Base-by-base conservation (phyloP, 2,113 vertebrate species). In the Cygnus buccinator region DNA sequence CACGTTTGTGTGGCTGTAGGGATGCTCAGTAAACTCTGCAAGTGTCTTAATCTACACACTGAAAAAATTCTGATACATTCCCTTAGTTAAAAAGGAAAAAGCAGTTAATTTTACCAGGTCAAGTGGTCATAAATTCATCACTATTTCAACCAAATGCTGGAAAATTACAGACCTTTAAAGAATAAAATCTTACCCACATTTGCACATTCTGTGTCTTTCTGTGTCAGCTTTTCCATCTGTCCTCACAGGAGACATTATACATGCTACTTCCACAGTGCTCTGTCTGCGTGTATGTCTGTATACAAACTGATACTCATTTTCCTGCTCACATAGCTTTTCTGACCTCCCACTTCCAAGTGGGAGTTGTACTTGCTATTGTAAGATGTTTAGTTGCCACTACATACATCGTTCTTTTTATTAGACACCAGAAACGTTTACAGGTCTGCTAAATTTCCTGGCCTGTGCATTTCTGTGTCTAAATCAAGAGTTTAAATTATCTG, bases 401-500 rank as follows among this genome's bases (percentile, higher is more conserved):
- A 59, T 43, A 33, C 6, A 10, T 31, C 50, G 77, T 89, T 90
- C 77, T 86, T 90, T 33, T 44, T 93, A 87, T 75, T 88, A 79
- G 25, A 71, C 50, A 82, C 48, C 57, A 95, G 87, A 77, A 94
- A 79, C 87, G 10, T 91, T 96, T 91, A 86, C 54, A 95, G 58
- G 39, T 93, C 62, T 96, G 52, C 31, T 87, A 74, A 84, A 91
- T 95, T 95, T 94, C 77, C 85, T 39, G 22, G 19, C n/a, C 76
- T 82, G 11, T 87, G 75, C 58, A 58, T 75, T 90, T 84, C 41
- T 73, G 35, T 81, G 85, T 66, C 65, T 94, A 21, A 78, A 83
- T 50, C 63, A 81, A 89, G 76, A 90, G 87, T 75, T 68, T 86
- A 89, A 94, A 90, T 76, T 95, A 97, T 96, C 82, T 97, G 88